phyloP scores from a whole-genome alignment of 2,113 vertebrate genomes.

The Phaethornis superciliosus region DNA sequence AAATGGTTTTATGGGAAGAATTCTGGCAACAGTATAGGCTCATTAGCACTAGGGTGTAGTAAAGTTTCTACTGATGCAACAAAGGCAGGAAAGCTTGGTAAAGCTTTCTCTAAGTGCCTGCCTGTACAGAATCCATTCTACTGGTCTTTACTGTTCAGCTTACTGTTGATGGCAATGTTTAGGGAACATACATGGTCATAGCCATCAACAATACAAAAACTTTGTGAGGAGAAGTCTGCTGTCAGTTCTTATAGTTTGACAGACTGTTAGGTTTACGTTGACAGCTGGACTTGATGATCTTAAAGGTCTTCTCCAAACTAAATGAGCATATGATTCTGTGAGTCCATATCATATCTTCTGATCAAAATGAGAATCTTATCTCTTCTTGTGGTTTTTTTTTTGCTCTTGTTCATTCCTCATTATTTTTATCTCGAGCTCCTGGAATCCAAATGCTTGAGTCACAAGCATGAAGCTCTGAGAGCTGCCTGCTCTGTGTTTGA shows the following conservation, averaged over 20 bases:
- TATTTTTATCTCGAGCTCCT: not conserved
- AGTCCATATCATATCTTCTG: not conserved
- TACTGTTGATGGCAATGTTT: not conserved
- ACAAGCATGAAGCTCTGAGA: not conserved
- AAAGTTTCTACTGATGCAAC: not conserved
- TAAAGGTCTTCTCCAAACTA: not conserved
- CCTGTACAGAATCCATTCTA: not conserved
- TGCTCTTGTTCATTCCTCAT: not conserved
- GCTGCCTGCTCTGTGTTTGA: not conserved
- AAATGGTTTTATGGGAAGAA: not conserved
- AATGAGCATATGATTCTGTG: not conserved
- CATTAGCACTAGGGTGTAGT: not conserved
- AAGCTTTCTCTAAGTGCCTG: not conserved
- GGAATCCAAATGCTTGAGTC: not conserved
- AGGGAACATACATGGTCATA: not conserved
- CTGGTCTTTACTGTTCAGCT: not conserved
- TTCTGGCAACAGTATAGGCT: not conserved
- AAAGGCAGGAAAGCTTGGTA: not conserved
- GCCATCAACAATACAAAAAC: not conserved
- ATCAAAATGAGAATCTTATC: not conserved
- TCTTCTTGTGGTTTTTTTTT: not conserved
- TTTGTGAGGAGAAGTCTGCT: not conserved
- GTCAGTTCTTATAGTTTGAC: not conserved
- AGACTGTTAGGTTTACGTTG: not conserved
- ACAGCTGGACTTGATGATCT: not conserved